Evolutionary conservation across 2,113 vertebrate species (phyloP).

Genomic region (Chloropsis hardwickii): DNA sequence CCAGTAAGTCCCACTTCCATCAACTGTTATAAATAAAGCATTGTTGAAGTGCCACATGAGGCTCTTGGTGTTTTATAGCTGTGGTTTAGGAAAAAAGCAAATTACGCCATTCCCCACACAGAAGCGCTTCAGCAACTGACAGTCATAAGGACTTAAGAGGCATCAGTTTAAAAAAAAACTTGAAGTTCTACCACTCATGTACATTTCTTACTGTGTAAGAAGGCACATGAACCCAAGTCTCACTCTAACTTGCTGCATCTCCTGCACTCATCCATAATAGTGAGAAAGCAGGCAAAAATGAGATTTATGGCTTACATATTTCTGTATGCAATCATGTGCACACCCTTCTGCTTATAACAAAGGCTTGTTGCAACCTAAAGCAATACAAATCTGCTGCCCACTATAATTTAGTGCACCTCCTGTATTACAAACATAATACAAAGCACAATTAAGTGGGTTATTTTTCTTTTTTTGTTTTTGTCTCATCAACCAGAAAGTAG

Average conservation of each 20-base stretch:
- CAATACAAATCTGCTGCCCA: not conserved
- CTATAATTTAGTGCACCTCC: not conserved
- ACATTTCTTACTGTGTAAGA: not conserved
- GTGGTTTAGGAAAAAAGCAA: not conserved
- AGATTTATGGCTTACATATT: not conserved
- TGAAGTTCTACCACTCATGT: not conserved
- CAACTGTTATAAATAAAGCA: not conserved
- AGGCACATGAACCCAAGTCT: not conserved
- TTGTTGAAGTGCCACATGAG: not conserved
- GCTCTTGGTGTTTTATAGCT: not conserved
- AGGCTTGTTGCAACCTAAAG: not conserved
- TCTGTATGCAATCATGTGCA: accelerated
- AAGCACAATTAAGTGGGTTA: not conserved
- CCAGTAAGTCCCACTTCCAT: not conserved
- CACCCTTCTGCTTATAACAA: not conserved
- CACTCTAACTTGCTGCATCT: not conserved
- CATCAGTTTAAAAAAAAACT: not conserved
- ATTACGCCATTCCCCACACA: not conserved
- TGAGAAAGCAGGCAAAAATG: not conserved
- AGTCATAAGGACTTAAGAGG: not conserved
- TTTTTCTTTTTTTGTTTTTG: not conserved
- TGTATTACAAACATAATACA: not conserved
- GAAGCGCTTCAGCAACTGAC: not conserved
- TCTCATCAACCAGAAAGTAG: not conserved
- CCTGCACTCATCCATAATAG: not conserved